Conservation (phyloP, 2,113 vertebrate genomes). For the Irena cyanogastra region DNA sequence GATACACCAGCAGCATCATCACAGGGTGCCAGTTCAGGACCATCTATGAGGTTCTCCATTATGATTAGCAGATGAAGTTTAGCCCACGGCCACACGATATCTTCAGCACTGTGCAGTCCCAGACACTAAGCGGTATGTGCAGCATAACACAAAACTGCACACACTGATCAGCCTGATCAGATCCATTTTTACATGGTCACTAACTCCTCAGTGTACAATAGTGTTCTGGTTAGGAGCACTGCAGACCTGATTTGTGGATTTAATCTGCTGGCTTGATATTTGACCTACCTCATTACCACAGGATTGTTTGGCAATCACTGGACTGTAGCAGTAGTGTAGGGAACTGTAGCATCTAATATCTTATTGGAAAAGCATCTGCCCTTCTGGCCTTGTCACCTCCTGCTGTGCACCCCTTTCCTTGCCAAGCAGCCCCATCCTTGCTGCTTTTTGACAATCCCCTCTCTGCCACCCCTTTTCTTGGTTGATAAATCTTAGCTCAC, state of each 20-base stretch:
- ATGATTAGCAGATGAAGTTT: not conserved
- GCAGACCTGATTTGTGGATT: not conserved
- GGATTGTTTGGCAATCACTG: not conserved
- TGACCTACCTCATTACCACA: not conserved
- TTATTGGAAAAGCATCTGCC: accelerated
- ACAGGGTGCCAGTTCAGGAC: accelerated
- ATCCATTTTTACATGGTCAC: not conserved
- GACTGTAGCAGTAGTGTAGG: not conserved
- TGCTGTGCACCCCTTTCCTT: not conserved
- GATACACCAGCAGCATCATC: accelerated
- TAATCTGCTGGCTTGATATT: not conserved
- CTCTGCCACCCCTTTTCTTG: not conserved
- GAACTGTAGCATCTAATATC: not conserved
- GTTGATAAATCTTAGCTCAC: not conserved
- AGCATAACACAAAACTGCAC: not conserved
- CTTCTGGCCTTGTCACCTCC: not conserved
- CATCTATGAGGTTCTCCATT: not conserved
- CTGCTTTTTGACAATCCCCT: not conserved
- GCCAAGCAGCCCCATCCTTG: not conserved
- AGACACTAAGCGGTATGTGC: not conserved
- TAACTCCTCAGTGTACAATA: not conserved
- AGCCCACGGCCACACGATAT: accelerated
- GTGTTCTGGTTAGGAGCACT: not conserved
- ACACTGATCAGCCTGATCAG: not conserved
- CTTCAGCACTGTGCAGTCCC: not conserved